Percentiles rank a stretch among this genome's conserved stretches.
phyloP scores from a whole-genome alignment of 2,888 invertebrate genomes.

The Hesperia comma region DNA sequence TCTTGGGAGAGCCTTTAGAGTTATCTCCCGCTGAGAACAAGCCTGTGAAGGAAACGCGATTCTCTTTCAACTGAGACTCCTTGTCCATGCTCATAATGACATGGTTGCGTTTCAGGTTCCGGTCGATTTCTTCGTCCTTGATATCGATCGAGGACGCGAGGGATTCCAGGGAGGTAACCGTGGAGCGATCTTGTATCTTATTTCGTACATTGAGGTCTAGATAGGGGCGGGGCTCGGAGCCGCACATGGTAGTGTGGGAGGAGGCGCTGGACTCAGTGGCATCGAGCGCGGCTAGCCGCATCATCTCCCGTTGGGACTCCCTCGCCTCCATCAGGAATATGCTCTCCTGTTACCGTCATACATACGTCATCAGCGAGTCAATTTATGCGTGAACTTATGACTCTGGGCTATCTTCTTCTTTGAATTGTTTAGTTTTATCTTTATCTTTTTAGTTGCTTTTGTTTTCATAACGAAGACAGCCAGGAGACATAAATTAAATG shows the following conservation, averaged over 20 bases:
- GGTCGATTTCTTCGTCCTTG: constrained; percentile 53
- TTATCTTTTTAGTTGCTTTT: no score
- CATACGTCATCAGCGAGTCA: not conserved
- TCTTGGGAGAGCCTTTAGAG: constrained; percentile 56
- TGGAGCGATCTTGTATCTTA: constrained; percentile 61
- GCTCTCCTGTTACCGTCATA: constrained; percentile 85
- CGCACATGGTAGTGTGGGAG: constrained; percentile 39
- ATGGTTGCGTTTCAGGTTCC: constrained; percentile 59
- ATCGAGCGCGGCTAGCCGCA: constrained; percentile 67
- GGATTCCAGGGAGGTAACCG: constrained; percentile 84
- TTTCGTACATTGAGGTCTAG: constrained; percentile 62
- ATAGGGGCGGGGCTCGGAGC: constrained; percentile 47
- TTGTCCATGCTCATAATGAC: constrained; percentile 58
- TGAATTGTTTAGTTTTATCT: no score
- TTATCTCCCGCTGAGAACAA: constrained; percentile 61
- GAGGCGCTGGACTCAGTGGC: constrained; percentile 48
- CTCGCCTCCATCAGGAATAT: constrained; percentile 92
- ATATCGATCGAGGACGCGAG: constrained; percentile 70
- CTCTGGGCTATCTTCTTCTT: not conserved
- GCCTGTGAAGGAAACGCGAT: constrained; percentile 59
- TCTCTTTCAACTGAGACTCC: constrained; percentile 70
- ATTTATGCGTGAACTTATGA: not conserved
- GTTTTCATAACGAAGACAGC: not conserved
- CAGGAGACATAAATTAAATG: not conserved
- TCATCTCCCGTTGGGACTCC: constrained; percentile 87